These are phyloP conservation scores for Apostichopus leukothele DNA, from an alignment of 53 echinoderm and acorn worm genomes.

Conservation along the genomic window DNA sequence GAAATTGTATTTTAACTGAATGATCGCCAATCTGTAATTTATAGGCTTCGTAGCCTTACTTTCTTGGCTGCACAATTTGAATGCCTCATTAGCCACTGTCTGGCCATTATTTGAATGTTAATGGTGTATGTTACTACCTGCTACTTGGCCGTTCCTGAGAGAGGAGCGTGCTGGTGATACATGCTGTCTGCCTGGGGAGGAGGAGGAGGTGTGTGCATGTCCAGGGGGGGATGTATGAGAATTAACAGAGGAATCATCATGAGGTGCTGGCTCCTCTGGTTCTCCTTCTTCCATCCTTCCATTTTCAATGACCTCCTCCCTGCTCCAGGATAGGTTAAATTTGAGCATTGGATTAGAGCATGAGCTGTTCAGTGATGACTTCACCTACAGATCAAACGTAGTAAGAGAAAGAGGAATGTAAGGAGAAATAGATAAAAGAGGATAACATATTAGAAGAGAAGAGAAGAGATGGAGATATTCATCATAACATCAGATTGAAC, in stretches of 20 bases:
- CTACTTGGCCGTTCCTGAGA: constrained; percentile 33
- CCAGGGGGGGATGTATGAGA: constrained; percentile 18
- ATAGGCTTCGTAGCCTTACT: no score
- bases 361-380: constrained; percentile 13
- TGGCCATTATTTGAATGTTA: no score
- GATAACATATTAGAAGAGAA: not conserved
- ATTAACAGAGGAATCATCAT: constrained; percentile 16
- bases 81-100: no score
- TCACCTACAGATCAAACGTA: constrained; percentile 7
- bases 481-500: no score
- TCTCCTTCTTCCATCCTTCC: constrained; percentile 14
- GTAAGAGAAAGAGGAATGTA: not conserved
- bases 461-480: not conserved
- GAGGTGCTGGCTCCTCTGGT: constrained; percentile 39
- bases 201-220: constrained; percentile 35
- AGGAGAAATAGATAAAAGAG: no score
- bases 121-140: not conserved
- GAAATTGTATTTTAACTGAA: no score
- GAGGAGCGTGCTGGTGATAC: constrained; percentile 17
- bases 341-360: constrained; percentile 60
- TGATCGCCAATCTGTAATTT: no score
- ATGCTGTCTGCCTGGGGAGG: constrained; percentile 1
- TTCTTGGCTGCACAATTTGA: not conserved
- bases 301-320: constrained; percentile 36
- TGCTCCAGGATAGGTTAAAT: constrained; percentile 73